Percentiles rank a stretch among this genome's conserved stretches.
phyloP scores from a whole-genome alignment of 2,113 vertebrate species.

The Semnornis frantzii region DNA sequence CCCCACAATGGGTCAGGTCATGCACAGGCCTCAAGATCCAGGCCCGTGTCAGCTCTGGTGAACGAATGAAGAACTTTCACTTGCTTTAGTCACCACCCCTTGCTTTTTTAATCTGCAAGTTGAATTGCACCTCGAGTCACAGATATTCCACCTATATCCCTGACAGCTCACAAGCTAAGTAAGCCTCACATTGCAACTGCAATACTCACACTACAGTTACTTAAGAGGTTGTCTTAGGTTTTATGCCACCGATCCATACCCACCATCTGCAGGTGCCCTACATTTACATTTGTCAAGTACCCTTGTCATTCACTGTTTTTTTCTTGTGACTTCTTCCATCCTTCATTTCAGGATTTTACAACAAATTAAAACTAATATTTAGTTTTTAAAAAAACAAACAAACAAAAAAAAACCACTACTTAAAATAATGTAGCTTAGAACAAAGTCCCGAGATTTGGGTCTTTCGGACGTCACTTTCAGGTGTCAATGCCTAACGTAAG shows the following conservation, averaged over 20 bases:
- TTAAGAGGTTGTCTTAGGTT: background rate
- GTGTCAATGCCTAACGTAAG: background rate
- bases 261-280: background rate
- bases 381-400: background rate
- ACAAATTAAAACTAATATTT: background rate
- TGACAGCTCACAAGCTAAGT: background rate
- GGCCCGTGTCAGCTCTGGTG: background rate
- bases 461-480: background rate
- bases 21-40: background rate
- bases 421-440: background rate
- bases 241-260: background rate
- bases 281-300: background rate
- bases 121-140: background rate
- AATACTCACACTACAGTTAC: background rate
- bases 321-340: background rate
- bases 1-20: background rate
- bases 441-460: background rate
- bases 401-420: background rate
- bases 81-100: background rate
- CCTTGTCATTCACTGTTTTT: background rate
- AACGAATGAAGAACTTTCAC: background rate
- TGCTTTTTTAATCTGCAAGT: background rate
- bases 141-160: background rate
- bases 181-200: background rate
- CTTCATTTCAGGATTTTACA: background rate